These are phyloP conservation scores for Adineta ricciae DNA, from an alignment of 2,888 invertebrate genomes.

Conservation along the genomic window DNA sequence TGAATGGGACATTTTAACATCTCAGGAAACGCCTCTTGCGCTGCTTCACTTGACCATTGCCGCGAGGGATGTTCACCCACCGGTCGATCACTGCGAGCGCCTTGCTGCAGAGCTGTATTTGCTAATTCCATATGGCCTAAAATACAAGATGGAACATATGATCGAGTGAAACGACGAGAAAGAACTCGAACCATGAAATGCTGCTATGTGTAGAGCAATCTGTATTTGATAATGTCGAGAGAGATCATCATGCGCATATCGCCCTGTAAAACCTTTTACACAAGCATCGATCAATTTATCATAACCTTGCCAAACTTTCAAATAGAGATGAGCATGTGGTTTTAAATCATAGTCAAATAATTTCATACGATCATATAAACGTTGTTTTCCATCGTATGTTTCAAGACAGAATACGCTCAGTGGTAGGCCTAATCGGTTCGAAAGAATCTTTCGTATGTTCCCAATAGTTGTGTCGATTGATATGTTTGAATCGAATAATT, in stretches of 20 bases:
- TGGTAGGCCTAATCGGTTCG: slow-evolving; percentile 43
- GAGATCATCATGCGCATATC: slow-evolving; percentile 23
- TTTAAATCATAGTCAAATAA: slow-evolving; percentile 43
- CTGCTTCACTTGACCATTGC: slow-evolving; percentile 23
- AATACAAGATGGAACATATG: background rate
- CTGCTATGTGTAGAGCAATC: slow-evolving; percentile 25
- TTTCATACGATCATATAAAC: slow-evolving; percentile 44
- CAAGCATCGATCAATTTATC: slow-evolving; percentile 44
- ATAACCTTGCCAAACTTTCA: slow-evolving; percentile 49
- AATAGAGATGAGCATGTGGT: slow-evolving; percentile 17
- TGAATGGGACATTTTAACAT: slow-evolving; percentile 30
- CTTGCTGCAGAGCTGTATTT: slow-evolving; percentile 5
- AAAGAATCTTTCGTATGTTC: background rate
- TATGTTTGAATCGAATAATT: slow-evolving; percentile 16
- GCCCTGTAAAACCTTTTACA: slow-evolving; percentile 36
- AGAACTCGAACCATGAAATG: slow-evolving; percentile 19
- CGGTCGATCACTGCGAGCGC: slow-evolving; percentile 21
- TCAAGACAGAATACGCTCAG: slow-evolving; percentile 46
- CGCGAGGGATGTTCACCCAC: slow-evolving; percentile 31
- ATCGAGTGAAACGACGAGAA: background rate
- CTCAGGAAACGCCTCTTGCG: background rate
- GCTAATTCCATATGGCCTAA: slow-evolving; percentile 29
- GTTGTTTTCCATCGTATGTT: slow-evolving; percentile 38
- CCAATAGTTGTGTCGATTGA: slow-evolving; percentile 19
- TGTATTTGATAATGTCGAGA: slow-evolving; percentile 28